phyloP scores from a whole-genome alignment of 2,888 invertebrate species.

The Diabrotica balteata region DNA sequence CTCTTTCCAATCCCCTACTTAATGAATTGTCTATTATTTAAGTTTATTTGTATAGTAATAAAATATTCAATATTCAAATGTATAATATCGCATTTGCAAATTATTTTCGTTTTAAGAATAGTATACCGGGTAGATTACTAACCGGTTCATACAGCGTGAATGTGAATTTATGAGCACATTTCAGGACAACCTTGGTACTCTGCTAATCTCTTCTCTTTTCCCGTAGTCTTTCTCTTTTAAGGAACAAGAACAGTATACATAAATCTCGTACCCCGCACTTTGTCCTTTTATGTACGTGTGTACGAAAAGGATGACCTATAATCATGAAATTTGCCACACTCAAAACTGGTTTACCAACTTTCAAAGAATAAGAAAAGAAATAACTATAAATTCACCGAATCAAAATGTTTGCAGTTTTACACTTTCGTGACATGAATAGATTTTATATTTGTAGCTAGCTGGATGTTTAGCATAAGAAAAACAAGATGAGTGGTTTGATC shows the following conservation, averaged over 20 bases:
- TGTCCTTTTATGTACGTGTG: background rate
- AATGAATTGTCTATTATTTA: too few species aligned
- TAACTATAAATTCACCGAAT: conserved; percentile 24
- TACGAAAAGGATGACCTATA: conserved; percentile 20
- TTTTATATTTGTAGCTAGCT: conserved; percentile 19
- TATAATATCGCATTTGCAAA: too few species aligned
- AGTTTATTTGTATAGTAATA: too few species aligned
- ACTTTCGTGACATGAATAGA: conserved; percentile 20
- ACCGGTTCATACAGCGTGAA: conserved; percentile 31
- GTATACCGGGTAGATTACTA: conserved; percentile 25
- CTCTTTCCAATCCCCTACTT: too few species aligned
- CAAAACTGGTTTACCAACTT: conserved; percentile 24
- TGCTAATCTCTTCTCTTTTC: background rate
- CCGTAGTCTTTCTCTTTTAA: background rate
- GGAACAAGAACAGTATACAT: conserved; percentile 3
- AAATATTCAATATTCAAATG: too few species aligned
- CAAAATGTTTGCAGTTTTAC: conserved; percentile 21
- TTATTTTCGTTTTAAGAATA: too few species aligned
- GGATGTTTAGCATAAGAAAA: conserved; percentile 4
- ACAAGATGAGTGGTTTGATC: conserved; percentile 10
- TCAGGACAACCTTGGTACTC: background rate
- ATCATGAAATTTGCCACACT: conserved; percentile 17
- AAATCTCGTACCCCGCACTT: conserved; percentile 13
- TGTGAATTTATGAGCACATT: conserved; percentile 27
- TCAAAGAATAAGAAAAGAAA: conserved; percentile 17